Conservation (phyloP, 2,113 vertebrate species). For the Callopanchax toddi region DNA sequence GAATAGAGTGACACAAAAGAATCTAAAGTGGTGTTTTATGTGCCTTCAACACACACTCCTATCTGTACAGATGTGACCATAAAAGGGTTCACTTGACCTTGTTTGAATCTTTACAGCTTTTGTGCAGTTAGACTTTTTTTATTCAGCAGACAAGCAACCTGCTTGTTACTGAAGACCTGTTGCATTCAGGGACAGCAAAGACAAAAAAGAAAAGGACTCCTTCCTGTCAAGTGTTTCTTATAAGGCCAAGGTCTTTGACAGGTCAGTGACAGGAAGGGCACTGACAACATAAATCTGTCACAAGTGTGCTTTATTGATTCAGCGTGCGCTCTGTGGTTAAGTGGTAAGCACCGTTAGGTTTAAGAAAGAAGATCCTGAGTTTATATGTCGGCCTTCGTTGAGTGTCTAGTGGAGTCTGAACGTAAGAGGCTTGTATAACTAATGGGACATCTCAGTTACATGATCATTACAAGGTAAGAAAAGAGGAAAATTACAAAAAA, state of each 20-base stretch:
- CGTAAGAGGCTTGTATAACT: not conserved
- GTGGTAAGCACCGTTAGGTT: constrained; percentile 19
- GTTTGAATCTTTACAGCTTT: not conserved
- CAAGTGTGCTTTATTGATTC: constrained; percentile 12
- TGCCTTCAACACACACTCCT: too few relatives aligned
- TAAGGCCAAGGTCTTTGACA: constrained; percentile 22
- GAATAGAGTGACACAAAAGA: too few relatives aligned
- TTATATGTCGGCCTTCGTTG: not conserved
- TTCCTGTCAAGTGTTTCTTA: constrained; percentile 8
- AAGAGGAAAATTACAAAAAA: constrained; percentile 8
- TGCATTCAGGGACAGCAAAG: not conserved
- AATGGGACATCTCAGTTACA: not conserved
- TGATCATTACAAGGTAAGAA: not conserved
- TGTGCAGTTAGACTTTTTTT: too few relatives aligned
- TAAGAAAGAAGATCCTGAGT: not conserved
- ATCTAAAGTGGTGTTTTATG: too few relatives aligned
- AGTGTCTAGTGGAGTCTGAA: constrained; percentile 1
- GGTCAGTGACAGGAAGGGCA: constrained; percentile 13
- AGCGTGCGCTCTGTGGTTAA: not conserved
- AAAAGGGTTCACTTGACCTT: too few relatives aligned
- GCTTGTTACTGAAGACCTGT: constrained; percentile 3
- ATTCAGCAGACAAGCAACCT: not conserved
- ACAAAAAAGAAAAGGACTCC: not conserved
- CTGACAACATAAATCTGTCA: constrained; percentile 41
- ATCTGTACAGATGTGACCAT: too few relatives aligned